These are phyloP conservation scores for Platypus cylindrus DNA, from an alignment of 2,888 invertebrate species.

Conservation along the genomic window DNA sequence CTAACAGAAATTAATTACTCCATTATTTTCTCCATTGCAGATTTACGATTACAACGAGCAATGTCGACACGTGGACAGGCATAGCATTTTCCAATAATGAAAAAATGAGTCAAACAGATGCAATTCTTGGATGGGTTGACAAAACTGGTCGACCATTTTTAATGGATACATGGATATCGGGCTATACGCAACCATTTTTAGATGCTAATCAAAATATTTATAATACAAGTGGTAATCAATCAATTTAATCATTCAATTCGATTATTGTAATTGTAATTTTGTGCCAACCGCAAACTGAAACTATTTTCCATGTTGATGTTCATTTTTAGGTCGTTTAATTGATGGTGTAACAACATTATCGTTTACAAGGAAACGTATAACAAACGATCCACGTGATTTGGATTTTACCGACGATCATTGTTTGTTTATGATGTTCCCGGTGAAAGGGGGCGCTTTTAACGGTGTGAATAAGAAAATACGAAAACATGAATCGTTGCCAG, in stretches of 20 bases:
- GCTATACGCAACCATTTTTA: slow-evolving; percentile 61
- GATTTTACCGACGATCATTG: slow-evolving; percentile 74
- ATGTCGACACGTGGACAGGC: slow-evolving; percentile 78
- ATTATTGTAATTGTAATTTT: no score
- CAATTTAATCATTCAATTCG: no score
- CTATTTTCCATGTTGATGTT: not conserved
- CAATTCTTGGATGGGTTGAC: slow-evolving; percentile 81
- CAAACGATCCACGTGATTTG: slow-evolving; percentile 60
- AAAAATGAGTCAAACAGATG: slow-evolving; percentile 82
- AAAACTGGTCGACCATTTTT: slow-evolving; percentile 65
- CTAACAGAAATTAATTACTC: no score
- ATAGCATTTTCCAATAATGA: slow-evolving; percentile 77
- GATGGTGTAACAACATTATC: slow-evolving; percentile 68
- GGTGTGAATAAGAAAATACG: slow-evolving; percentile 73
- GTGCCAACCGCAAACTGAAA: no score
- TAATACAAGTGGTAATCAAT: slow-evolving; percentile 47
- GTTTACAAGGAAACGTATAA: slow-evolving; percentile 65
- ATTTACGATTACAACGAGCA: slow-evolving; percentile 67
- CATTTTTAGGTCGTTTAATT: slow-evolving; percentile 36
- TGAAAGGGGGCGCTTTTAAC: slow-evolving; percentile 71
- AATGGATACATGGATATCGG: slow-evolving; percentile 79
- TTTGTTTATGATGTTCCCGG: slow-evolving; percentile 76
- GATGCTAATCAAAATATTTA: slow-evolving; percentile 64
- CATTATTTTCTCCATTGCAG: no score
- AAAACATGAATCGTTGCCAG: slow-evolving; percentile 63